Evolutionary conservation across 2,113 vertebrate species (phyloP).

Genomic region (Vimba vimba): DNA sequence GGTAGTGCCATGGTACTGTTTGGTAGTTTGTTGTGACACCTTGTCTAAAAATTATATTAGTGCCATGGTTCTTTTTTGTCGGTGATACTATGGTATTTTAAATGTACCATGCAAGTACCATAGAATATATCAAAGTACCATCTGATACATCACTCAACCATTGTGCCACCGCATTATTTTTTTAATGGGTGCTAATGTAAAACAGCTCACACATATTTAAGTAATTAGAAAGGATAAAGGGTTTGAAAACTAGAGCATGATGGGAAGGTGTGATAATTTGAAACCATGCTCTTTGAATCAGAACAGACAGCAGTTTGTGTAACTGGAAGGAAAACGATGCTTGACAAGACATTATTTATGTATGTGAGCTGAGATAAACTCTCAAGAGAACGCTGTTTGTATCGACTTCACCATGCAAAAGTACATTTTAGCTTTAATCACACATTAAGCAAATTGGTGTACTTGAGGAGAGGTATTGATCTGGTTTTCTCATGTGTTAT

Average conservation of each 20-base stretch:
- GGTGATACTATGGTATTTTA: neutral
- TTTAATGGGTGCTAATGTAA: conserved; percentile 20
- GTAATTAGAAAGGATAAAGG: conserved; percentile 24
- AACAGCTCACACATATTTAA: conserved; percentile 11
- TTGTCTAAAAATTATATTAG: neutral
- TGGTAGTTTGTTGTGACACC: too few relatives aligned
- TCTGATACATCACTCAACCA: neutral
- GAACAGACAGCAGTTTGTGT: conserved; percentile 35
- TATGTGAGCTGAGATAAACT: neutral
- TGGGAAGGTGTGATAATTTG: conserved; percentile 33
- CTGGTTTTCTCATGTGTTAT: neutral
- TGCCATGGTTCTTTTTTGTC: neutral
- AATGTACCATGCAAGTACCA: neutral
- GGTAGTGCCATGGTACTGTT: neutral
- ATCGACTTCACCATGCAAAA: conserved; percentile 20
- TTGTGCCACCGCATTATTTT: neutral
- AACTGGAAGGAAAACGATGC: conserved; percentile 34
- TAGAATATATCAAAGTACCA: neutral
- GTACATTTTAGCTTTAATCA: conserved; percentile 24
- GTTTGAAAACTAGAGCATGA: conserved; percentile 28
- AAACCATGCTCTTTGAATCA: conserved; percentile 20
- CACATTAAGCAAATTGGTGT: conserved; percentile 27
- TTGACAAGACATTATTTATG: conserved; percentile 42
- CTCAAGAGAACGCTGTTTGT: neutral
- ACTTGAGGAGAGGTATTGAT: conserved; percentile 38